A percentile compares a stretch with the other conserved stretches of the same genome.
Conservation (phyloP, 2,888 invertebrate species). For the Nebria salina region DNA sequence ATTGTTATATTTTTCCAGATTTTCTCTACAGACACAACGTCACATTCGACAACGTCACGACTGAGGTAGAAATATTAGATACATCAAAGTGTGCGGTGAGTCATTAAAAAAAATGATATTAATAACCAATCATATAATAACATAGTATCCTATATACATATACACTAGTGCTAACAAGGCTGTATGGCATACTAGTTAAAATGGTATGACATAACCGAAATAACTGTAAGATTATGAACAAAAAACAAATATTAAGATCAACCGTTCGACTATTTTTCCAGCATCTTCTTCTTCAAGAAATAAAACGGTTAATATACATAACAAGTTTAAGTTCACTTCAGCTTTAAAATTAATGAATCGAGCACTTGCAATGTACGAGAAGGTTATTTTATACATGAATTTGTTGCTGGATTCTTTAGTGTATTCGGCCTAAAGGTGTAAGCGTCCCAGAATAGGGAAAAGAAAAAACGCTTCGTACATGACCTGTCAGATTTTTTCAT, state of each 20-base stretch:
- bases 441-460: slow-evolving; percentile 33
- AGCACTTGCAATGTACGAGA: slow-evolving; percentile 25
- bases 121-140: neutral
- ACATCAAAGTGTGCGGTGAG: slow-evolving; percentile 84
- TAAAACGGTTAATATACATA: slow-evolving; percentile 45
- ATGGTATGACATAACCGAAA: slow-evolving; percentile 20
- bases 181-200: neutral
- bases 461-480: slow-evolving; percentile 30
- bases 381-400: slow-evolving; percentile 41
- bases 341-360: slow-evolving; percentile 38
- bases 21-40: slow-evolving; percentile 82
- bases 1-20: slow-evolving; percentile 65
- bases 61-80: slow-evolving; percentile 82
- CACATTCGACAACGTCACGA: slow-evolving; percentile 79
- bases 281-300: slow-evolving; percentile 18
- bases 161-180: slow-evolving; percentile 11
- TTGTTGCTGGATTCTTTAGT: slow-evolving; percentile 21
- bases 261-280: slow-evolving; percentile 38
- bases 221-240: slow-evolving; percentile 31
- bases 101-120: slow-evolving; percentile 49
- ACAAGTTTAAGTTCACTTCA: slow-evolving; percentile 43
- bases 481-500: slow-evolving; percentile 22
- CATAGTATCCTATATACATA: neutral
- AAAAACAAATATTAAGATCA: slow-evolving; percentile 19
- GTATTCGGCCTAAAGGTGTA: slow-evolving; percentile 32